Evolutionary conservation across 2,888 invertebrate species (phyloP).

Genomic region (Diarsia brunnea): DNA sequence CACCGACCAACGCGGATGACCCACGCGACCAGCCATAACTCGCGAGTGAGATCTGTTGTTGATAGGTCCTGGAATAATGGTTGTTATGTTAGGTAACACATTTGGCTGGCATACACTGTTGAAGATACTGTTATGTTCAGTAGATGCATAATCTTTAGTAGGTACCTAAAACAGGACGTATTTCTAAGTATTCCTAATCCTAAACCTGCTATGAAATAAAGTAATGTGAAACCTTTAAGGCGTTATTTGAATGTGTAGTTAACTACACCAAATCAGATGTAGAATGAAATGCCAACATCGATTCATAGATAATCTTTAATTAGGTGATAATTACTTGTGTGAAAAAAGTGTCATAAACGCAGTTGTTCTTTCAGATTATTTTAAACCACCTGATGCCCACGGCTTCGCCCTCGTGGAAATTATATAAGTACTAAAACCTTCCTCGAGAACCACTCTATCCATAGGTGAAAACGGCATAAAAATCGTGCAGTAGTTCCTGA

Average conservation of each 20-base stretch:
- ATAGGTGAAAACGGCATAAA: too few species aligned
- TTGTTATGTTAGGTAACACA: background rate
- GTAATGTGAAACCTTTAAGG: background rate
- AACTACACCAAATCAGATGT: background rate
- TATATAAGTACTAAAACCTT: too few species aligned
- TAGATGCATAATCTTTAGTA: background rate
- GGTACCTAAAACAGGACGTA: background rate
- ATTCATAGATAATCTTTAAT: background rate
- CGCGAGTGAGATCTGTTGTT: conserved; percentile 95
- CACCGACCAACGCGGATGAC: conserved; percentile 97
- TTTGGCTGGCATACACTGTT: background rate
- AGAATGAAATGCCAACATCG: background rate
- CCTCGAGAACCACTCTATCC: too few species aligned
- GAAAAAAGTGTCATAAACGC: background rate
- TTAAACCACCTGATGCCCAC: background rate
- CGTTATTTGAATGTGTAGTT: background rate
- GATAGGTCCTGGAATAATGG: conserved; percentile 93
- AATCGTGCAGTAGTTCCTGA: too few species aligned
- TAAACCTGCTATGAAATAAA: background rate
- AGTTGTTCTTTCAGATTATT: background rate
- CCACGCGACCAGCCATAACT: conserved; percentile 97
- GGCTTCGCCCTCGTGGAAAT: too few species aligned
- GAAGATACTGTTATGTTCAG: background rate
- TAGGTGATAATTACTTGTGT: too few species aligned
- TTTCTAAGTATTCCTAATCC: background rate